phyloP scores from a whole-genome alignment of 2,113 vertebrate genomes.

The Gallinago paraguaiae region DNA sequence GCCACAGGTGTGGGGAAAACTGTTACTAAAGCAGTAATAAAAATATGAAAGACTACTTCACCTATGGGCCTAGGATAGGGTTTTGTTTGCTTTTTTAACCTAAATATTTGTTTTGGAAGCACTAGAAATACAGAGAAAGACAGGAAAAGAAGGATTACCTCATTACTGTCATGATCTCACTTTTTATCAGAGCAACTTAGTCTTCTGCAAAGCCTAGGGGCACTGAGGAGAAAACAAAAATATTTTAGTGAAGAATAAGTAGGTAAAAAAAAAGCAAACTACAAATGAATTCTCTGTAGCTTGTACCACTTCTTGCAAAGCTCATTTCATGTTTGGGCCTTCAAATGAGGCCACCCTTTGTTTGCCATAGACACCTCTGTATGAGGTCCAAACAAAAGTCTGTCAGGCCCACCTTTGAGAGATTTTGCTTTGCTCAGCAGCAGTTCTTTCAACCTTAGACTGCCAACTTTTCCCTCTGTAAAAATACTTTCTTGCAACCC shows the following conservation, averaged over 20 bases:
- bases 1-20: background rate
- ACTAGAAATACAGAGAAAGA: constrained; percentile 8
- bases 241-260: background rate
- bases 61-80: background rate
- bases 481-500: background rate
- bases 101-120: constrained; percentile 61
- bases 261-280: background rate
- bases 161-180: constrained; percentile 42
- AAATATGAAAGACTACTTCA: constrained; percentile 34
- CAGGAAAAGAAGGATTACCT: constrained; percentile 39
- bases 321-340: background rate
- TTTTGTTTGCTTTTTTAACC: constrained; percentile 34
- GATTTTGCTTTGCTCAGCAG: background rate
- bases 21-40: background rate
- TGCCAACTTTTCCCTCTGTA: background rate
- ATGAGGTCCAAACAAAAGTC: background rate
- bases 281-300: background rate
- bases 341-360: background rate
- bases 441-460: background rate
- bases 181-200: constrained; percentile 34
- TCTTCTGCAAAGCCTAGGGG: constrained; percentile 7
- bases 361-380: background rate
- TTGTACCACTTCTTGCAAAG: background rate
- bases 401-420: background rate
- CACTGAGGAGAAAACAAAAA: background rate